These are phyloP conservation scores for Motacilla tschutschensis DNA, from an alignment of 2,113 vertebrate genomes.

Conservation along the genomic window DNA sequence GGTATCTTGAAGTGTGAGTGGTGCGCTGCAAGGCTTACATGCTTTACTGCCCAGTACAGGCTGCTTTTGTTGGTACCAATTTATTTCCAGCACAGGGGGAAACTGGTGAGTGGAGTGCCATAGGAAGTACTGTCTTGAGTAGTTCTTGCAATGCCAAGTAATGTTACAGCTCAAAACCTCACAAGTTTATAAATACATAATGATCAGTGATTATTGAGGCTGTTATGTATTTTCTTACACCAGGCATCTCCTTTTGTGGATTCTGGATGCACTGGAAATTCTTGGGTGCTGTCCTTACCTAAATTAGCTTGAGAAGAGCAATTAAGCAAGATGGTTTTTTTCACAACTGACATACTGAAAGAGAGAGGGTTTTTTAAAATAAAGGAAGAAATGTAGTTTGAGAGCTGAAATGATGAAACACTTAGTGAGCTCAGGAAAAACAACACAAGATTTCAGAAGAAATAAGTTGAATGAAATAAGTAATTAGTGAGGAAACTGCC, in stretches of 20 bases:
- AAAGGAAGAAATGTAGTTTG: background rate
- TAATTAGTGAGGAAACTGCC: background rate
- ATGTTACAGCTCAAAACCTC: background rate
- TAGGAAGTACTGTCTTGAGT: background rate
- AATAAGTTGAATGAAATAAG: background rate
- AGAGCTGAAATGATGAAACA: background rate
- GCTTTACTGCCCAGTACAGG: background rate
- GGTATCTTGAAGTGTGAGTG: accelerated
- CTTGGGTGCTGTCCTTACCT: background rate
- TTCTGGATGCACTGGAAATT: background rate
- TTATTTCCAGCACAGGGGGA: background rate
- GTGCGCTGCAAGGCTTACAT: accelerated
- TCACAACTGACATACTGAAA: background rate
- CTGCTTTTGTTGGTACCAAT: background rate
- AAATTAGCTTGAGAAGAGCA: background rate
- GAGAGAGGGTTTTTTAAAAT: background rate
- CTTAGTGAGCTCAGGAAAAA: background rate
- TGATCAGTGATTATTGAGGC: background rate
- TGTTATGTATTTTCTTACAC: background rate
- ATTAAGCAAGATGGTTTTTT: background rate
- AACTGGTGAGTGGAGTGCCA: background rate
- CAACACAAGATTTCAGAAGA: background rate
- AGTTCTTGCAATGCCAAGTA: background rate
- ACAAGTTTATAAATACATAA: background rate
- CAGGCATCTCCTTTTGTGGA: background rate